A percentile compares a stretch with the other conserved stretches of the same genome.
These are phyloP conservation scores for Leucoraja ocellata DNA, from an alignment of 2,797 vertebrate species.

Conservation along the genomic window DNA sequence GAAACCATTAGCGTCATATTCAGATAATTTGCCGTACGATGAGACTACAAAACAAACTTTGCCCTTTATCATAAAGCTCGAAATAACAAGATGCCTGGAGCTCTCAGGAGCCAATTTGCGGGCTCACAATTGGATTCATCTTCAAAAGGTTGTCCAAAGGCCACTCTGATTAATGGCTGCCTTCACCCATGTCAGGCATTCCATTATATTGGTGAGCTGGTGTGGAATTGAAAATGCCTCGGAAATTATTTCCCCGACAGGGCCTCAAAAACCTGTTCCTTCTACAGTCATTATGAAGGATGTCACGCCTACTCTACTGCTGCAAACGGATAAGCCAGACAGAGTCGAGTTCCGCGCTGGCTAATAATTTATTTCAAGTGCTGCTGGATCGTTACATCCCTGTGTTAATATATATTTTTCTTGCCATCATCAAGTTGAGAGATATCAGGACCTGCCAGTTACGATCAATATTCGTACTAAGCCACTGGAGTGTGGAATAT, in stretches of 20 bases:
- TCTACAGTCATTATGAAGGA: constrained; percentile 33
- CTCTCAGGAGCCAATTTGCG: constrained; percentile 3
- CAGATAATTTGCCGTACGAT: not conserved
- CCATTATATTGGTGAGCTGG: constrained; percentile 31
- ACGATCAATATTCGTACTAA: not conserved
- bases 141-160: constrained; percentile 34
- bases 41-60: not conserved
- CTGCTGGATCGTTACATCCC: not conserved
- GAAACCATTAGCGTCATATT: not conserved
- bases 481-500: not conserved
- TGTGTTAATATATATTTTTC: constrained; percentile 6
- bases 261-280: constrained; percentile 23
- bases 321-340: constrained; percentile 2
- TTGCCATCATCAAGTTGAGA: not conserved
- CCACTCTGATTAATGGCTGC: constrained; percentile 37
- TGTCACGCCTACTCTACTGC: not conserved
- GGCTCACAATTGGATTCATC: constrained; percentile 5
- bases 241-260: constrained; percentile 35
- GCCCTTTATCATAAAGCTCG: not conserved
- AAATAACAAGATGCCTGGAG: constrained; percentile 11
- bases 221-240: constrained; percentile 32
- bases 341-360: constrained; percentile 10
- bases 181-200: constrained; percentile 33
- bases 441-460: not conserved
- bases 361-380: constrained; percentile 23